Evolutionary conservation across 1,140 invertebrate genomes (phyloP).

Genomic region (Steinernema feltiae): DNA sequence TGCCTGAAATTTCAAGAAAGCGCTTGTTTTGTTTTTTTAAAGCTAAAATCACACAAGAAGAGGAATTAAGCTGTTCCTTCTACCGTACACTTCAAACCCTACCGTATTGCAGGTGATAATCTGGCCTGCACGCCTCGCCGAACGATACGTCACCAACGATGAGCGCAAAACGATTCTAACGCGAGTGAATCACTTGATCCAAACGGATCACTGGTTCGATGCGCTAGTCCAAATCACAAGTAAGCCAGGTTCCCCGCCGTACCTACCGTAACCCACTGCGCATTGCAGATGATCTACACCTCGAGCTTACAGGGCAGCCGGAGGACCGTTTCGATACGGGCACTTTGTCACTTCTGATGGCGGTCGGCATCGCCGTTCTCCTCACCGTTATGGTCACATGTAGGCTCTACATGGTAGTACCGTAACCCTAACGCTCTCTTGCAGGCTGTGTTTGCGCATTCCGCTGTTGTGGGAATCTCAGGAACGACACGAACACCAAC

Average conservation of each 20-base stretch:
- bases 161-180: constrained; percentile 50
- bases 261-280: constrained; percentile 14
- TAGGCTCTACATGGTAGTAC: constrained; percentile 17
- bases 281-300: constrained; percentile 48
- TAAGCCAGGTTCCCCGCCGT: constrained; percentile 17
- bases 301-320: constrained; percentile 50
- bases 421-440: constrained; percentile 8
- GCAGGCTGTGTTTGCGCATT: constrained; percentile 57
- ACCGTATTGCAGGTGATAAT: constrained; percentile 49
- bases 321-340: constrained; percentile 51
- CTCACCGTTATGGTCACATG: constrained; percentile 53
- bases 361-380: constrained; percentile 49
- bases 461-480: constrained; percentile 57
- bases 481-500: constrained; percentile 16
- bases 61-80: background rate
- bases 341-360: constrained; percentile 50
- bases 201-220: constrained; percentile 49
- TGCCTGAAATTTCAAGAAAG: background rate
- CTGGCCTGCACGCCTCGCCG: constrained; percentile 53
- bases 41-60: too few species aligned
- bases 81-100: too few species aligned
- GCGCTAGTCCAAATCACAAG: constrained; percentile 34
- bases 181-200: constrained; percentile 52
- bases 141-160: constrained; percentile 49
- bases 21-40: too few species aligned